A percentile compares a stretch with the other conserved stretches of the same genome.
Evolutionary conservation across 1,140 invertebrate species (phyloP).

Genomic region (Sycophaga agraensis): DNA sequence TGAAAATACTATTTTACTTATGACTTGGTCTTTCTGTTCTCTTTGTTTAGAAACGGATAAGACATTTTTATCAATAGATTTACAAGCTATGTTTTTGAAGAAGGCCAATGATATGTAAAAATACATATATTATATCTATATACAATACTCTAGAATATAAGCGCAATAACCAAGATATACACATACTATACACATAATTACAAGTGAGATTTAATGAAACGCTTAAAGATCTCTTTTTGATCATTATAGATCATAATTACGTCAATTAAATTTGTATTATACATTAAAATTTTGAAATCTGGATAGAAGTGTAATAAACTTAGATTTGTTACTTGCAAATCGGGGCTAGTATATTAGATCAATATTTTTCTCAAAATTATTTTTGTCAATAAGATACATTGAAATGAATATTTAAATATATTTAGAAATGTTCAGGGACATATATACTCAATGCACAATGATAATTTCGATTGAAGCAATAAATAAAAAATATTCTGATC

Average conservation of each 20-base stretch:
- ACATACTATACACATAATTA: constrained; percentile 55
- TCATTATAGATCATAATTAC: background rate
- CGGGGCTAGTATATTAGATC: too few relatives aligned
- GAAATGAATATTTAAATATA: too few relatives aligned
- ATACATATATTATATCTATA: constrained; percentile 55
- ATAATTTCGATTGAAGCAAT: constrained; percentile 19
- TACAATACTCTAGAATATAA: constrained; percentile 56
- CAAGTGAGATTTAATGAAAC: constrained; percentile 34
- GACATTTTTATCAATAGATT: constrained; percentile 44
- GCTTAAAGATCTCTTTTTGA: constrained; percentile 19
- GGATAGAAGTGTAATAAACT: too few relatives aligned
- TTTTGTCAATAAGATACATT: too few relatives aligned
- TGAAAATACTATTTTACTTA: constrained; percentile 26
- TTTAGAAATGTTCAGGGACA: constrained; percentile 15
- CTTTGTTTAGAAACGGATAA: constrained; percentile 35
- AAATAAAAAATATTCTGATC: constrained; percentile 23
- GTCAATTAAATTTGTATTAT: constrained; percentile 20
- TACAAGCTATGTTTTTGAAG: constrained; percentile 51
- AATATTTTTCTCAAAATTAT: too few relatives aligned
- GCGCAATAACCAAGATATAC: constrained; percentile 56
- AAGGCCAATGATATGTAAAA: constrained; percentile 57
- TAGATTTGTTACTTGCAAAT: too few relatives aligned
- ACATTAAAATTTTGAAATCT: constrained; percentile 22
- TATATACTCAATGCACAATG: constrained; percentile 17
- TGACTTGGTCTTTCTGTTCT: constrained; percentile 29